Evolutionary conservation across 2,888 invertebrate genomes (phyloP), one percentile per base, ranked within the genome.

Genomic region (Lasioglossum morio): DNA sequence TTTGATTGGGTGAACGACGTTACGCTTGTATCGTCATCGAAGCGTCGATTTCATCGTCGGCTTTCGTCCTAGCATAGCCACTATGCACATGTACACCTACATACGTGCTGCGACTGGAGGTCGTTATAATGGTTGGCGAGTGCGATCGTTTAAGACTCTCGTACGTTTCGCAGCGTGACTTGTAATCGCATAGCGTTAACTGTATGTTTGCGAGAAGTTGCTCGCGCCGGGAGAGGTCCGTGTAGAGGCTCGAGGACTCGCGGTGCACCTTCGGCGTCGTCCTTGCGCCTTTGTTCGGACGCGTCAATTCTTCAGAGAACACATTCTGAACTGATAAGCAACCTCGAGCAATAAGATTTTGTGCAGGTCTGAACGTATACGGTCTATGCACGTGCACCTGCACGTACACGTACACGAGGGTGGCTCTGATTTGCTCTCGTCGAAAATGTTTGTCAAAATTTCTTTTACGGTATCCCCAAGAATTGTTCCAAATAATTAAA

Each of bases 281-380:
- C 69, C 69, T 69, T 69, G 69, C 34, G 37, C 37, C 69, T 69
- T 69, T 69, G 69, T 69, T 69, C 37, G 66, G 10, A 23, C 34
- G 37, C 66, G 34, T 69, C 66, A 14, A 69, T 69, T 19, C 23
- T 37, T 19, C 66, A 23, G 37, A 23, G 66, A 69, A 66, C 63
- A 10, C 19, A 66, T 37, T 23, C 34, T 3, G 1, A 34, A 66
- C 66, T 1, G 63, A 30, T 63, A 63, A 16, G 37, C 37, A 77
- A 70, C 81, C 79, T 53, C 79, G 79, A 79, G 87, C 70, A 72
- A 73, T 69, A 75, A 76, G 72, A 73, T 66, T 81, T 79, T 63
- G 82, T 48, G 76, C 80, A 84, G 80, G 57, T 46, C 30, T 30
- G 48, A 60, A 60, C 30, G 30, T 30, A 0, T 30, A 16, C 5